These are phyloP conservation scores for Chrosomus eos DNA, from an alignment of 2,797 vertebrate species.

Conservation along the genomic window DNA sequence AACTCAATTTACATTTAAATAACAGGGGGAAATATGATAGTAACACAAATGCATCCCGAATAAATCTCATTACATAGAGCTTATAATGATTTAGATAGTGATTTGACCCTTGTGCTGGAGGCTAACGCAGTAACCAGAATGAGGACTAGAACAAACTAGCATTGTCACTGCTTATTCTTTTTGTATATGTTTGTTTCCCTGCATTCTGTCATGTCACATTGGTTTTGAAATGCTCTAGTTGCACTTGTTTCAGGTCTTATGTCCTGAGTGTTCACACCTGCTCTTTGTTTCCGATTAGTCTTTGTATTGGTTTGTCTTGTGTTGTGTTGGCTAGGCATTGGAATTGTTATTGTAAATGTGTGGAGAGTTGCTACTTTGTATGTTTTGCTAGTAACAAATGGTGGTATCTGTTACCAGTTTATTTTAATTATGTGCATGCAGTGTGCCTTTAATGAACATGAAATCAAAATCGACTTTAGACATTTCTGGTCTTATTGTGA, in stretches of 20 bases:
- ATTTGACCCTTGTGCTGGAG: conserved; percentile 24
- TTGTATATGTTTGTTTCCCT: conserved; percentile 1
- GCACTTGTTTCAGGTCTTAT: neutral
- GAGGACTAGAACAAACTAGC: neutral
- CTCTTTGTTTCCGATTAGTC: neutral
- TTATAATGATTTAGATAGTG: conserved; percentile 9
- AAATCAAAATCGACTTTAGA: neutral
- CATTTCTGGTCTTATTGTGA: neutral
- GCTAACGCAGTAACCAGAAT: conserved; percentile 1
- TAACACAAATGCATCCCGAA: neutral
- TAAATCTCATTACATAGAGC: conserved; percentile 38
- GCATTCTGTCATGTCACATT: neutral
- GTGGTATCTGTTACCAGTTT: neutral
- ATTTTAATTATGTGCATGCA: neutral
- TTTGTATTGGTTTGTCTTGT: neutral
- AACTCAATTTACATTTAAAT: conserved; percentile 47
- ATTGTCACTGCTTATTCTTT: neutral
- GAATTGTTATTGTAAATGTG: neutral
- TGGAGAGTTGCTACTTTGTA: neutral
- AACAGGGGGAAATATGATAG: conserved; percentile 6
- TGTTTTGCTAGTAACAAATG: neutral
- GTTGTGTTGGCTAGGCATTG: neutral
- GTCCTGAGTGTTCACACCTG: neutral
- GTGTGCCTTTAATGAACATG: neutral
- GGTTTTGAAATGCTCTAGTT: conserved; percentile 2